These are phyloP conservation scores for Marronus borbonicus DNA, from an alignment of 2,888 invertebrate species.

Conservation along the genomic window DNA sequence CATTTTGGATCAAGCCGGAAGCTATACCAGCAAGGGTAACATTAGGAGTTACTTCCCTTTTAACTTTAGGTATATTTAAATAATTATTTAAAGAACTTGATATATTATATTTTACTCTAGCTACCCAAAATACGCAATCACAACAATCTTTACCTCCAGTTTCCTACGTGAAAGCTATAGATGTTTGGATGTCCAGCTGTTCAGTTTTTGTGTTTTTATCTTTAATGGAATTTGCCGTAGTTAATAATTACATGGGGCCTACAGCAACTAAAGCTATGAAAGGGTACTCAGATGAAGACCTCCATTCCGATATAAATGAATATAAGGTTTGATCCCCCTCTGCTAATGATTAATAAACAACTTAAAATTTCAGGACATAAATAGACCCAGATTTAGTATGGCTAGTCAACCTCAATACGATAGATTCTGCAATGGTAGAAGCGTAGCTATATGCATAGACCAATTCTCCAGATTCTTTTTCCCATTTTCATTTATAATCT, in stretches of 20 bases:
- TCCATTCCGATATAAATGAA: conserved; percentile 81
- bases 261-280: conserved; percentile 92
- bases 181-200: conserved; percentile 94
- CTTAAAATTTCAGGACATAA: conserved; percentile 69
- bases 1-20: conserved; percentile 96
- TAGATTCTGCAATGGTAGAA: conserved; percentile 86
- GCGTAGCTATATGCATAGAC: conserved; percentile 88
- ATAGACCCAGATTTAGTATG: conserved; percentile 76
- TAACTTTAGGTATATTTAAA: conserved; percentile 80
- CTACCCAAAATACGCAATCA: conserved; percentile 93
- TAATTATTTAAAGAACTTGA: neutral
- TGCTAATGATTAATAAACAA: neutral
- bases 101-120: conserved; percentile 69
- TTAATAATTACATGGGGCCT: conserved; percentile 90
- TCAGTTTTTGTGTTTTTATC: conserved; percentile 94
- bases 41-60: conserved; percentile 87
- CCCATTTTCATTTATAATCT: conserved; percentile 90
- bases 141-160: conserved; percentile 92
- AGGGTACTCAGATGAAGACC: conserved; percentile 89
- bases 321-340: conserved; percentile 76
- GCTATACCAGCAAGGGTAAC: conserved; percentile 93
- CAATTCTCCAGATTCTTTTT: conserved; percentile 91
- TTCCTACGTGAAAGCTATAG: conserved; percentile 93
- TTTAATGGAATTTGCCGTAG: conserved; percentile 91
- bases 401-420: conserved; percentile 82